Evolutionary conservation across 2,888 invertebrate genomes (phyloP), one percentile per base, ranked within the genome.

Genomic region (Epirrhoe tristata): DNA sequence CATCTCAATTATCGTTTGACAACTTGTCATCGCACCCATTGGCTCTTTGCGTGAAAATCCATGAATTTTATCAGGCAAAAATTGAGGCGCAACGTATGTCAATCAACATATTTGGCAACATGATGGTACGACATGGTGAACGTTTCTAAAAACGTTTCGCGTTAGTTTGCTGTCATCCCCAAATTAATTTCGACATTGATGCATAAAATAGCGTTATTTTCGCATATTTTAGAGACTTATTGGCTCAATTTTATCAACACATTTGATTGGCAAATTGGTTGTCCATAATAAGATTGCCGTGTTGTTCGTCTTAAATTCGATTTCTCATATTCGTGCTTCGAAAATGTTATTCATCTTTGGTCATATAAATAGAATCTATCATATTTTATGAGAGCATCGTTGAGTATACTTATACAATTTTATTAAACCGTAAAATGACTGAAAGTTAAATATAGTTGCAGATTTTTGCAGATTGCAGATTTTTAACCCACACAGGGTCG

Each of bases 1-100:
- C 50, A 46, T 61, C 54, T 62, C 39, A 58, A 61, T 66, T 43
- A 60, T 10, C 14, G 39, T n/a, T 59, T 24, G 14, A 34, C 36
- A 16, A 34, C n/a, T 39, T 14, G n/a, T 58, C 5, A 39, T 52
- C n/a, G 32, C 14, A 24, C n/a, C n/a, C 36, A 14, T 59, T 6
- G 39, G 24, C 36, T 51, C 17, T 32, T 24, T 43, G 43, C 12
- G 31, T 31, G 43, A 24, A n/a, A 46, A 5, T 12, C 24, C 24
- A 12, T 16, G 17, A 5, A 8, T n/a, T 12, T 14, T n/a, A 14
- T 2, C 31, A n/a, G 24, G 24, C 3, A 24, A 24, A 52, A 1
- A 1, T n/a, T 6, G 17, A 31, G 12, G 10, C 7, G 12, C 51
- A 17, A 31, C 4, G 1, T 52, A 32, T 53, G 32, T 32, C 36